A percentile compares a stretch with the other conserved stretches of the same genome.
phyloP scores from a whole-genome alignment of 2,797 vertebrate genomes.

The Gadopsis marmoratus region DNA sequence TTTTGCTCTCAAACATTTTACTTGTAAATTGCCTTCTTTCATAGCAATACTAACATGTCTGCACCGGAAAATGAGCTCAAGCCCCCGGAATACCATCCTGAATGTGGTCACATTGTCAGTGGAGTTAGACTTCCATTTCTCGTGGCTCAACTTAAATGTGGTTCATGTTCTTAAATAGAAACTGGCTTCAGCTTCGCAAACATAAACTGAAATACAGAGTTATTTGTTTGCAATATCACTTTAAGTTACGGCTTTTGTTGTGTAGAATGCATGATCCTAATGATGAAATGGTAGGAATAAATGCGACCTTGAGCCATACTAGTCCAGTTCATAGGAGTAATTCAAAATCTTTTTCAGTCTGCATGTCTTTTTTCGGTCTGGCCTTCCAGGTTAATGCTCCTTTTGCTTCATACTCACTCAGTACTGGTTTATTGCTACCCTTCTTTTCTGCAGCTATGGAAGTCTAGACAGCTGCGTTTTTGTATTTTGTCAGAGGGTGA shows the following conservation, averaged over 20 bases:
- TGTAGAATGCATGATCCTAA: background rate
- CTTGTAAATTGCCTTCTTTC: slow-evolving; percentile 60
- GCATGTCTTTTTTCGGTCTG: slow-evolving; percentile 20
- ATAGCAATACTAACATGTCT: slow-evolving; percentile 41
- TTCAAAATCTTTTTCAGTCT: slow-evolving; percentile 21
- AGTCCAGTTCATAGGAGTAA: slow-evolving; percentile 12
- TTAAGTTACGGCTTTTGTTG: slow-evolving; percentile 15
- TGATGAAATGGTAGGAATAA: background rate
- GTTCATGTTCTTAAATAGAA: slow-evolving; percentile 28
- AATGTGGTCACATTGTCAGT: slow-evolving; percentile 26
- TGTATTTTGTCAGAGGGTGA: slow-evolving; percentile 40
- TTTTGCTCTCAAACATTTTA: slow-evolving; percentile 46
- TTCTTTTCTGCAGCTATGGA: slow-evolving; percentile 30
- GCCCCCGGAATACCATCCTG: slow-evolving; percentile 9
- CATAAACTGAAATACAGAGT: background rate
- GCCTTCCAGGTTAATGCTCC: slow-evolving; percentile 34
- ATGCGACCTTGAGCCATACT: slow-evolving; percentile 1
- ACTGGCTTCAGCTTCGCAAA: slow-evolving; percentile 23
- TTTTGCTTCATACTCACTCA: slow-evolving; percentile 42
- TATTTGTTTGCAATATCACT: slow-evolving; percentile 17
- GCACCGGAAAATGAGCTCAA: slow-evolving; percentile 49
- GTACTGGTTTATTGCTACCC: slow-evolving; percentile 23
- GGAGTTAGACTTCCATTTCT: slow-evolving; percentile 32
- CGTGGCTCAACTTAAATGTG: slow-evolving; percentile 18
- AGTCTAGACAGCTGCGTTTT: slow-evolving; percentile 34